phyloP scores from a whole-genome alignment of 2,888 invertebrate genomes.

The Lithophane leautieri region DNA sequence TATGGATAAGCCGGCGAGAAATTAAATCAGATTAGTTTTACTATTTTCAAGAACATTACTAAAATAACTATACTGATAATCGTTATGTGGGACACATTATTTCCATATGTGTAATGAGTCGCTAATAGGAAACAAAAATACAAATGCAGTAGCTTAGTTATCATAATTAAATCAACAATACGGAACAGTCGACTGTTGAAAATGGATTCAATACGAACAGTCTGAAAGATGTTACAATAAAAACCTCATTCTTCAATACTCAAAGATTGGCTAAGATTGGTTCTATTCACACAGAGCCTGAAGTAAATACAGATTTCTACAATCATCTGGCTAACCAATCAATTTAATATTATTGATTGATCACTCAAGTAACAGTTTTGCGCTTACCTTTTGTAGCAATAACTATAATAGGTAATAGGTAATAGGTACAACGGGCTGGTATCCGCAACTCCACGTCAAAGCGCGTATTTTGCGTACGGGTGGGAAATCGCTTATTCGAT shows the following conservation, averaged over 20 bases:
- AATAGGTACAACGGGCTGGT: no score
- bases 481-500: no score
- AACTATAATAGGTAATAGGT: no score
- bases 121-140: not conserved
- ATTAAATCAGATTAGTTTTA: slow-evolving; percentile 18
- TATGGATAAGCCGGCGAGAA: not conserved
- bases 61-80: not conserved
- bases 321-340: slow-evolving; percentile 2
- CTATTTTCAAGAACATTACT: not conserved
- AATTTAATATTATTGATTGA: slow-evolving; percentile 21
- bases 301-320: slow-evolving; percentile 1
- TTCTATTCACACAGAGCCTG: slow-evolving; percentile 2
- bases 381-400: not conserved
- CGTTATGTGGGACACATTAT: not conserved
- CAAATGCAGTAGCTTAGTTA: not conserved
- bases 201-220: not conserved
- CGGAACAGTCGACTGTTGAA: not conserved
- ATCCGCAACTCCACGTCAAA: no score
- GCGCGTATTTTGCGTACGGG: no score
- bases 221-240: not conserved
- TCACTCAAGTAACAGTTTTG: not conserved
- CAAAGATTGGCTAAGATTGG: not conserved
- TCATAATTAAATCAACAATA: not conserved
- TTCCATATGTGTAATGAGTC: not conserved
- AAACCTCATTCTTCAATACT: not conserved